A percentile compares a stretch with the other conserved stretches of the same genome.
phyloP scores from a whole-genome alignment of 2,113 vertebrate species.

The Aramus guarauna region DNA sequence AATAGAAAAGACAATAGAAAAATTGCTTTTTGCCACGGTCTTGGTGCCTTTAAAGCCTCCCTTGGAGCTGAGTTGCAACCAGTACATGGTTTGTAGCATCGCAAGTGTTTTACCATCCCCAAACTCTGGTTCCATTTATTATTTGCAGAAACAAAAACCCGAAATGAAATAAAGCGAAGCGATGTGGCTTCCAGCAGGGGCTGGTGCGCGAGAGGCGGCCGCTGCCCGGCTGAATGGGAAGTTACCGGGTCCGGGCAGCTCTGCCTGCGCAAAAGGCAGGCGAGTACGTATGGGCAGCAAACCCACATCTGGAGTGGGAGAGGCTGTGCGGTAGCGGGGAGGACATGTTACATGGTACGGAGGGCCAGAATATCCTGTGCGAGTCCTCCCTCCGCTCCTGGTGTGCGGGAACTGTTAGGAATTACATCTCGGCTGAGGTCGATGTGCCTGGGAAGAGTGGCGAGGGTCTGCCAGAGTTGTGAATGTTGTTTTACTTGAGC shows the following conservation, averaged over 20 bases:
- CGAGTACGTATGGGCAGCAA: not conserved
- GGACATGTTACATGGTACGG: not conserved
- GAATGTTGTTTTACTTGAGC: not conserved
- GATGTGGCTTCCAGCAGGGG: not conserved
- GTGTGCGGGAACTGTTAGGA: not conserved
- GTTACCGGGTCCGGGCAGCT: not conserved
- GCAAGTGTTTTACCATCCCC: not conserved
- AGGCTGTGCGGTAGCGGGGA: not conserved
- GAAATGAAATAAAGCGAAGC: not conserved
- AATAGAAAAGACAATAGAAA: conserved; percentile 22
- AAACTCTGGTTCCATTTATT: not conserved
- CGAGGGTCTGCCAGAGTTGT: not conserved
- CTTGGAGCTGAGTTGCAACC: not conserved
- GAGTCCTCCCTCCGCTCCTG: not conserved
- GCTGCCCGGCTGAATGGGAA: not conserved
- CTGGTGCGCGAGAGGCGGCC: not conserved
- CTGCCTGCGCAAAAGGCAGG: not conserved
- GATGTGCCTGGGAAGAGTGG: not conserved
- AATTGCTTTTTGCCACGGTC: not conserved
- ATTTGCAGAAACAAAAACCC: not conserved
- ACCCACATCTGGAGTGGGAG: conserved; percentile 18
- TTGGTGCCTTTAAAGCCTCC: not conserved
- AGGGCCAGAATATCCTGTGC: not conserved
- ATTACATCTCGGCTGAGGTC: not conserved
- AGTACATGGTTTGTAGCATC: not conserved